A percentile compares a stretch with the other conserved stretches of the same genome.
Evolutionary conservation across 2,888 invertebrate species (phyloP).

Genomic region (Amphipoea oculea): DNA sequence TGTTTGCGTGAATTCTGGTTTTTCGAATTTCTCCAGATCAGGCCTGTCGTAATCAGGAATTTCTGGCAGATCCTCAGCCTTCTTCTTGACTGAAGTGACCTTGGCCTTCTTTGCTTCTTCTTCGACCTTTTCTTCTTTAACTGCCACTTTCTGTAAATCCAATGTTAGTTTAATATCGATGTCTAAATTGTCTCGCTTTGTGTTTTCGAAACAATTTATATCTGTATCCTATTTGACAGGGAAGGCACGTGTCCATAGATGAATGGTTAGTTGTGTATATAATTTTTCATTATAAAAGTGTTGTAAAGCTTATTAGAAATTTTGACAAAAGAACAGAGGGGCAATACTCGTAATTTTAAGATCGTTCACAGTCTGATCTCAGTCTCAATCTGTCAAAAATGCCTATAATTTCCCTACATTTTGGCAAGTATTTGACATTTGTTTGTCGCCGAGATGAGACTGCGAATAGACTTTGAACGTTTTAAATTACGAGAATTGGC

Average conservation of each 20-base stretch:
- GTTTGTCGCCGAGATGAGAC: no score
- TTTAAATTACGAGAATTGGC: no score
- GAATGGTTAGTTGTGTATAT: background rate
- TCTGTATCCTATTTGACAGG: background rate
- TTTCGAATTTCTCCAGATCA: conserved; percentile 93
- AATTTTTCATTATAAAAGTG: background rate
- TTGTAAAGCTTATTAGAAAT: background rate
- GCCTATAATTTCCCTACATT: no score
- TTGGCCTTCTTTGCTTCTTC: conserved; percentile 88
- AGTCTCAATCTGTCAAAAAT: no score
- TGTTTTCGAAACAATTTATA: background rate
- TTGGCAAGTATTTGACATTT: no score
- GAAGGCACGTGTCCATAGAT: background rate
- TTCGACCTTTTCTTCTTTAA: conserved; percentile 86
- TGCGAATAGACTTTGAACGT: no score
- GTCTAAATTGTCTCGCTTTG: background rate
- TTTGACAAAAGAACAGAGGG: background rate
- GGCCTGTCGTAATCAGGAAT: conserved; percentile 94
- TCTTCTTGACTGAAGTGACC: conserved; percentile 86
- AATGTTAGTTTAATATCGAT: conserved; percentile 40
- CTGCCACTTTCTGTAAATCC: conserved; percentile 86
- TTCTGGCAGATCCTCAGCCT: conserved; percentile 91
- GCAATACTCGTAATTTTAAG: no score
- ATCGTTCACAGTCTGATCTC: no score
- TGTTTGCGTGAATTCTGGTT: conserved; percentile 88